These are phyloP conservation scores for Cantharis rustica DNA, from an alignment of 2,888 invertebrate species.

Conservation along the genomic window DNA sequence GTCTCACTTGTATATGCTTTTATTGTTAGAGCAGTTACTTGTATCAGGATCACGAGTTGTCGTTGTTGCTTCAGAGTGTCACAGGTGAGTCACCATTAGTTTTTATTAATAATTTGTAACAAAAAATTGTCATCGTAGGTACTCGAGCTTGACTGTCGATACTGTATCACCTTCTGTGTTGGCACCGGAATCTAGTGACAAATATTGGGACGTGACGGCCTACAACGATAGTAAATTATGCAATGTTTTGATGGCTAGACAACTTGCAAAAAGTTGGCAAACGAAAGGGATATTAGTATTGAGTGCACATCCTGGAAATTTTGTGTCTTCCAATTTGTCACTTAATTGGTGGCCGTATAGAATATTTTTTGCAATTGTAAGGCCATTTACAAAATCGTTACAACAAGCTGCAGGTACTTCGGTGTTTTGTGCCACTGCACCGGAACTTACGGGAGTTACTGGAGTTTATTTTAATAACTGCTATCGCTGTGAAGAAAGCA, in stretches of 20 bases:
- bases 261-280: conserved; percentile 75
- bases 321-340: conserved; percentile 70
- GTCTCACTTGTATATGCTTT: conserved; percentile 75
- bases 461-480: conserved; percentile 97
- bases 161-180: conserved; percentile 65
- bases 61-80: conserved; percentile 88
- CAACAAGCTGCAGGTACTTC: conserved; percentile 94
- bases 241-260: conserved; percentile 81
- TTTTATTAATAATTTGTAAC: background rate
- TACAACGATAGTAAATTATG: conserved; percentile 92
- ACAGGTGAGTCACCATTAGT: conserved; percentile 63
- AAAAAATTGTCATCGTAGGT: conserved; percentile 50
- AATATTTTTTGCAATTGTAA: conserved; percentile 75
- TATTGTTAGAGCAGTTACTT: conserved; percentile 73
- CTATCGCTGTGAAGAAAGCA: conserved; percentile 80
- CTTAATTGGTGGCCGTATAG: conserved; percentile 85
- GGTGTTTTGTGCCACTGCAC: conserved; percentile 84
- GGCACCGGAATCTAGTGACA: conserved; percentile 67
- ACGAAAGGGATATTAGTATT: conserved; percentile 73
- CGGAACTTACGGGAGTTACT: conserved; percentile 80
- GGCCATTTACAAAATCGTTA: conserved; percentile 94
- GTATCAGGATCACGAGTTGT: conserved; percentile 75
- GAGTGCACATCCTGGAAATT: conserved; percentile 88
- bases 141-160: conserved; percentile 58
- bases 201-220: conserved; percentile 81